These are phyloP conservation scores for Notolabrus celidotus DNA, from an alignment of 2,797 vertebrate species.

Conservation along the genomic window DNA sequence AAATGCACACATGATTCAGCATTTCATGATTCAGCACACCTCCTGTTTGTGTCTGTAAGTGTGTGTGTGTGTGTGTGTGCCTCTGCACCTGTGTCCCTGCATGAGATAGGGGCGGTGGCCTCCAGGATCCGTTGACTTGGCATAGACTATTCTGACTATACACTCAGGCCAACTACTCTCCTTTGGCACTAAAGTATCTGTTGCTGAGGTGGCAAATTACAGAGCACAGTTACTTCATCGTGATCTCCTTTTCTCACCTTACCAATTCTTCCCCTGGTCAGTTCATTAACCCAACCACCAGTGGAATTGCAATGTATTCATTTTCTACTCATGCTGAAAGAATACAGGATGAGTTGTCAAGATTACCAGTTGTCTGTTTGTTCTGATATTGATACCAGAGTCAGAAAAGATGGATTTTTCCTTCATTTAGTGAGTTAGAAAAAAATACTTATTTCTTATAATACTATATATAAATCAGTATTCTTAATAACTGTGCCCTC, in stretches of 20 bases:
- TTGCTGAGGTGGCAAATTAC: conserved; percentile 60
- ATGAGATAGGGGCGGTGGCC: conserved; percentile 47
- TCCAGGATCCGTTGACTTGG: conserved; percentile 58
- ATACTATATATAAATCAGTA: too few species aligned
- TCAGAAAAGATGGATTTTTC: too few species aligned
- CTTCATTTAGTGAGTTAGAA: too few species aligned
- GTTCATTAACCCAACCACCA: conserved; percentile 7
- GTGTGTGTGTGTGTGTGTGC: conserved; percentile 21
- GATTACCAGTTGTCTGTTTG: too few species aligned
- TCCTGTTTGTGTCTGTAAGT: conserved; percentile 24
- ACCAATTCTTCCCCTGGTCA: background rate
- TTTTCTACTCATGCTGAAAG: background rate
- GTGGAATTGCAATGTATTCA: background rate
- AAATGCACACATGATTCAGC: conserved; percentile 60
- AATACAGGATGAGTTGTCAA: background rate
- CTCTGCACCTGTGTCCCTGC: conserved; percentile 57
- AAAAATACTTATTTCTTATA: too few species aligned
- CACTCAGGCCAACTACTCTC: conserved; percentile 67
- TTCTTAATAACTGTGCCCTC: too few species aligned
- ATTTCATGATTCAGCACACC: conserved; percentile 64
- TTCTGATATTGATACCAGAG: too few species aligned
- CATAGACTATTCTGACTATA: conserved; percentile 42
- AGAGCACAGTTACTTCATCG: conserved; percentile 18
- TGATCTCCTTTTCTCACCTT: conserved; percentile 20
- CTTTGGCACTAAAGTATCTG: conserved; percentile 53